Percentiles rank a stretch among this genome's conserved stretches.
These are phyloP conservation scores for Monodelphis domestica DNA, from an alignment of 2,797 vertebrate genomes.

Conservation along the genomic window DNA sequence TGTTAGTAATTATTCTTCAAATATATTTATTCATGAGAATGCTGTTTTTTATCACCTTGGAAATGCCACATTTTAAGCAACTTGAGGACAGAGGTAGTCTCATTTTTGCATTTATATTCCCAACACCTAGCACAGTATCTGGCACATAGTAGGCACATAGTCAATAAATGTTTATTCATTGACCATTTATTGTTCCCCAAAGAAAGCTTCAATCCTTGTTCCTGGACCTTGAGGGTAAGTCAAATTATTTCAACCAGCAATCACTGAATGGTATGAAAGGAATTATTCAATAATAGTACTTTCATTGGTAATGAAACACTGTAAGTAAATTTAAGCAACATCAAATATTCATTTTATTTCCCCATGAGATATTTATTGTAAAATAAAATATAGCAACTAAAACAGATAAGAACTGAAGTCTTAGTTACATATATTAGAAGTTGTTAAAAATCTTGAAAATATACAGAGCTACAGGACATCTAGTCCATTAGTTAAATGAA, in stretches of 20 bases:
- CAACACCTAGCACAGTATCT: too few species aligned
- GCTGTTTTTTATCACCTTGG: too few species aligned
- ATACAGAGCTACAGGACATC: not conserved
- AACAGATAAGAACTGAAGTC: conserved; percentile 46
- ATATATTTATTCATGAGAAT: not conserved
- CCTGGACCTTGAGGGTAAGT: not conserved
- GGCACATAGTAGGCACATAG: too few species aligned
- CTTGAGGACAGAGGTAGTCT: not conserved
- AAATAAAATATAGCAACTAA: conserved; percentile 9
- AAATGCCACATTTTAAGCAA: not conserved
- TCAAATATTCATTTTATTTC: conserved; percentile 33
- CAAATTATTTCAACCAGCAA: conserved; percentile 4
- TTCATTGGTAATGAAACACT: conserved; percentile 43
- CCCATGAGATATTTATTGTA: not conserved
- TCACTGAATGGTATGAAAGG: conserved; percentile 15
- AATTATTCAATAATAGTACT: conserved; percentile 11
- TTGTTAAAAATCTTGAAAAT: not conserved
- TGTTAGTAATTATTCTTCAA: not conserved
- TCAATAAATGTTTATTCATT: too few species aligned
- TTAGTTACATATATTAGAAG: conserved; percentile 15
- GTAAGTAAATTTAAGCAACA: conserved; percentile 15
- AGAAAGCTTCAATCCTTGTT: conserved; percentile 23
- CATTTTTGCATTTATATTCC: too few species aligned
- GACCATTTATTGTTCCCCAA: conserved; percentile 18
- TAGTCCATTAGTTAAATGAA: not conserved